These are phyloP conservation scores for Chironomus striatipennis DNA, from an alignment of 1,140 invertebrate genomes.

Conservation along the genomic window DNA sequence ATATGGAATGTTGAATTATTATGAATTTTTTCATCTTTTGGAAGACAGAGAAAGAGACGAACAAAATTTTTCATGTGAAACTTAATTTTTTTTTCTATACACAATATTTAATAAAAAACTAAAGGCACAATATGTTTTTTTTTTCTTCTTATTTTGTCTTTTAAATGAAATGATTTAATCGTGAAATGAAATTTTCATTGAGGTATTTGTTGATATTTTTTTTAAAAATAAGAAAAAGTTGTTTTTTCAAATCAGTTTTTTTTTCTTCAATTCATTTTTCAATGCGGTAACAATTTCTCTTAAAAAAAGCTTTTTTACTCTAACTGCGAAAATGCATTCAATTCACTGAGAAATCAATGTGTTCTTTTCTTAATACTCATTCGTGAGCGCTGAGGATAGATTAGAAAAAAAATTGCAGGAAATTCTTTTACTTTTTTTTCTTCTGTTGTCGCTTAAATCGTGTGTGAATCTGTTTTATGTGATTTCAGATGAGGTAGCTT, in stretches of 20 bases:
- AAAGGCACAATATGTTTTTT: conserved; percentile 14
- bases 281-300: background rate
- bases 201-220: conserved; percentile 8
- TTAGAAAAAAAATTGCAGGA: background rate
- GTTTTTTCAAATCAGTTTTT: background rate
- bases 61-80: background rate
- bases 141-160: background rate
- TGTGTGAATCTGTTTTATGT: conserved; percentile 16
- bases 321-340: conserved; percentile 7
- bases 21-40: background rate
- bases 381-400: background rate
- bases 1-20: background rate
- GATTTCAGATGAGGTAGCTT: conserved; percentile 22
- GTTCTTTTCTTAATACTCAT: background rate
- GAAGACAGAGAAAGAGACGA: background rate
- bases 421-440: background rate
- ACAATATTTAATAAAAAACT: background rate
- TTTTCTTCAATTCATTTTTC: background rate
- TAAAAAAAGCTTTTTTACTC: background rate
- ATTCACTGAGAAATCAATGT: background rate
- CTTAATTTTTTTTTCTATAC: background rate
- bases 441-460: background rate
- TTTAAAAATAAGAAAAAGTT: background rate
- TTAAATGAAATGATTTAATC: background rate
- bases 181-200: conserved; percentile 2